Conservation (phyloP, 2,888 invertebrate genomes). For the Hybos culiciformis region DNA sequence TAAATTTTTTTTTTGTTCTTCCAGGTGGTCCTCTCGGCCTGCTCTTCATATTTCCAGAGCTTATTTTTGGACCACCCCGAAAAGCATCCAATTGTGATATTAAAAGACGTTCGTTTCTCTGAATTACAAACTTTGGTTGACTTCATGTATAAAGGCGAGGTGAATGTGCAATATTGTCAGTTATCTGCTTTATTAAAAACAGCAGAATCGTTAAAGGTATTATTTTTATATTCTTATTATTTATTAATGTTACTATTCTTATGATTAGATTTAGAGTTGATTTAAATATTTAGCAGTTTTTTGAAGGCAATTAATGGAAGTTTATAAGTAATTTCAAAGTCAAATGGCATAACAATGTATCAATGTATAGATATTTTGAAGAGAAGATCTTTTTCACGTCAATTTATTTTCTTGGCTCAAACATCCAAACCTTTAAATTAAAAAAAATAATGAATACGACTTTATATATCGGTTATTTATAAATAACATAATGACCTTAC, state of each 20-base stretch:
- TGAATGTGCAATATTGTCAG: slow-evolving; percentile 89
- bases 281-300: not conserved
- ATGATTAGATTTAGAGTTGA: not conserved
- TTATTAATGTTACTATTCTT: not conserved
- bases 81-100: slow-evolving; percentile 84
- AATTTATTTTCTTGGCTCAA: too few species aligned
- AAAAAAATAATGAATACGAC: not conserved
- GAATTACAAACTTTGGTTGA: slow-evolving; percentile 84
- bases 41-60: slow-evolving; percentile 89
- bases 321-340: too few species aligned
- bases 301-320: too few species aligned
- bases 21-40: slow-evolving; percentile 85
- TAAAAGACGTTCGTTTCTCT: slow-evolving; percentile 85
- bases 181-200: slow-evolving; percentile 80
- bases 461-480: not conserved
- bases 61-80: slow-evolving; percentile 87
- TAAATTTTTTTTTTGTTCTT: slow-evolving; percentile 19
- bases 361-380: too few species aligned
- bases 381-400: too few species aligned
- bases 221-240: slow-evolving; percentile 11
- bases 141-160: slow-evolving; percentile 95
- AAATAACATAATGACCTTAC: not conserved
- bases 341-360: too few species aligned
- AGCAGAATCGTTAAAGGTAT: slow-evolving; percentile 78
- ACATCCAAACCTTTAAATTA: too few species aligned